A percentile compares a stretch with the other conserved stretches of the same genome.
These are phyloP conservation scores for Manis pentadactyla DNA, from an alignment of 2,797 vertebrate species.

Conservation along the genomic window DNA sequence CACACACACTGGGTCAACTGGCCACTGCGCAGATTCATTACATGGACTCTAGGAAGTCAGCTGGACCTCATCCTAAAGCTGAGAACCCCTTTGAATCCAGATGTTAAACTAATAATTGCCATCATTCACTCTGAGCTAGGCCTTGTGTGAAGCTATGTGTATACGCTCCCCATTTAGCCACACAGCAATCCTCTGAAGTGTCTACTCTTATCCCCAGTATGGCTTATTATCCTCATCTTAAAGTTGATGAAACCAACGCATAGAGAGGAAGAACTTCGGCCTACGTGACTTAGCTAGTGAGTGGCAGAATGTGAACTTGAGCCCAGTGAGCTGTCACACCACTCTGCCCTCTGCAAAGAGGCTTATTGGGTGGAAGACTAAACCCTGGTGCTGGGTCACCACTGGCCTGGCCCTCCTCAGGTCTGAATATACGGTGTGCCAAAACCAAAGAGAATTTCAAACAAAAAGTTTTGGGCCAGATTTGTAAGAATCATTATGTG, in stretches of 20 bases:
- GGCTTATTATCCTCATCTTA: not conserved
- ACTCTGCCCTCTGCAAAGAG: not conserved
- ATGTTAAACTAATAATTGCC: not conserved
- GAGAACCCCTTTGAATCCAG: not conserved
- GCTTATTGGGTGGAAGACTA: not conserved
- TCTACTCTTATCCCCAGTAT: not conserved
- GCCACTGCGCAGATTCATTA: not conserved
- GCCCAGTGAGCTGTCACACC: not conserved
- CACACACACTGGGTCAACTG: not conserved
- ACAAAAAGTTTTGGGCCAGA: not conserved
- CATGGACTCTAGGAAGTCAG: not conserved
- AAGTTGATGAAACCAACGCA: not conserved
- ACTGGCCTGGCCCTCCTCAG: not conserved
- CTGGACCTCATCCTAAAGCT: not conserved
- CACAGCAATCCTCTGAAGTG: not conserved
- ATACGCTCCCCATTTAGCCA: not conserved
- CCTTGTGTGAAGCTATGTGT: not conserved
- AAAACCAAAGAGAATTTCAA: constrained; percentile 45
- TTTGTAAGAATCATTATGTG: not conserved
- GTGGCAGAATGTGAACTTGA: not conserved
- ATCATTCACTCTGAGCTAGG: not conserved
- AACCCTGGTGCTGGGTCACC: not conserved
- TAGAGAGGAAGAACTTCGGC: not conserved
- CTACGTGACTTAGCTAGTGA: not conserved
- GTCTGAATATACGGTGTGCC: not conserved